Base-by-base conservation (phyloP, 2,113 vertebrate genomes). In the Silurus asotus region DNA sequence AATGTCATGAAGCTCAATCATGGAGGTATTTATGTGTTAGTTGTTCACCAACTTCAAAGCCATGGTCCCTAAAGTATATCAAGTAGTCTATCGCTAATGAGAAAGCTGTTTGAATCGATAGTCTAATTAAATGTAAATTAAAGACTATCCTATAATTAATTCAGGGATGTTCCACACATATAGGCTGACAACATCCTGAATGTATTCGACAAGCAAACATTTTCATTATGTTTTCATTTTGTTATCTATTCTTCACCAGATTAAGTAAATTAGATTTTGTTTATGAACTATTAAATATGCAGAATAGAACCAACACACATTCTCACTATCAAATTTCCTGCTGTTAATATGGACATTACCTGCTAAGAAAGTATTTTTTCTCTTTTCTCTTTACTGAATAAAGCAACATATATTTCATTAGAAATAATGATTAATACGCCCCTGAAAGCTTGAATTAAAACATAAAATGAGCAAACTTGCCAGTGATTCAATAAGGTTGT, bases 101-200 rank as follows among this genome's bases (percentile, higher is more conserved):
- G 70, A 20, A 74, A 74, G 70, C 17, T 74, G 37, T 51, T 74
- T 23, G 49, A 49, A 51, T 74, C 70, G 19, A 49, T 51, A 74
- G 19, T 49, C 48, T 74, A 74, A 74, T 74, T 23, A 51, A 74
- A 74, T 74, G 70, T 74, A 74, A 74, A 74, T 74, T 49, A 74
- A 74, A 74, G 20, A 74, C 48, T 49, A 49, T 51, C 19, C 19
- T 74, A 23, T 74, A 74, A 74, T 74, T 49, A 74, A 74, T 74
- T 48, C 70, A 23, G 48, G 17, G 19, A 74, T 51, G 37, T 23
- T 23, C 70, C 48, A 70, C 14, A 69, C 45, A 23, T 74, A 23
- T 74, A 19, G 48, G 70, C 45, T 74, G 69, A 70, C 69, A 19
- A 48, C 15, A 8, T 45, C 15, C 69, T 48, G 70, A 51, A 23